Evolutionary conservation across 2,113 vertebrate genomes (phyloP), one percentile per base, ranked within the genome.

Genomic region (Henicopernis longicauda): DNA sequence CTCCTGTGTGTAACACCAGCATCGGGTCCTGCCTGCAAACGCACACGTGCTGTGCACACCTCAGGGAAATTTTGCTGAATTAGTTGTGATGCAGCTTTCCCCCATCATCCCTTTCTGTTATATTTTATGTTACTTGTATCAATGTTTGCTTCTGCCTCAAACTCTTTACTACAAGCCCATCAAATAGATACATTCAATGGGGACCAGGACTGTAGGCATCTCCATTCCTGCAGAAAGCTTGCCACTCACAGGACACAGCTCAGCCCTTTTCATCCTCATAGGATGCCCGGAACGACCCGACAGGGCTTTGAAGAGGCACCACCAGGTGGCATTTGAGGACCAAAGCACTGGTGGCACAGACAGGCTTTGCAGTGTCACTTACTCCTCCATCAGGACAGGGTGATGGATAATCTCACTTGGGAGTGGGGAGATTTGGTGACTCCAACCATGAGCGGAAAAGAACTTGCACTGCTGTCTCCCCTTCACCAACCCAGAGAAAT

Each of bases 1-100:
- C 21, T 61, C 45, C 40, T 17, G 5, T 11, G 31, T 34, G 16
- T 58, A 54, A 38, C 31, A 49, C 6, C 45, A 36, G 20, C 34
- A 31, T 59, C 26, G 25, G 36, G 22, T 50, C 26, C 40, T 86
- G 54, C 47, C 32, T 49, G 25, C 19, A 40, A 40, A 20, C 40
- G 38, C 40, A 11, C 1, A 15, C 0, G 1, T 27, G 16, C 55
- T 76, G 59, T 0, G 1, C 31, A 26, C 11, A 27, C 16, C 16
- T 78, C 47, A 8, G 26, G 58, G 59, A 54, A 36, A 27, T 66
- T 61, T 34, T 49, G 40, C 19, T 66, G 42, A 27, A 32, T 34
- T 83, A 23, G 12, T 73, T 69, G 23, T 79, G 27, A 55, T 62
- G 32, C 47, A 67, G 32, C 22, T 72, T 78, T 67, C 31, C n/a